Evolutionary conservation across 2,113 vertebrate species (phyloP).

Genomic region (Spermophilus dauricus): DNA sequence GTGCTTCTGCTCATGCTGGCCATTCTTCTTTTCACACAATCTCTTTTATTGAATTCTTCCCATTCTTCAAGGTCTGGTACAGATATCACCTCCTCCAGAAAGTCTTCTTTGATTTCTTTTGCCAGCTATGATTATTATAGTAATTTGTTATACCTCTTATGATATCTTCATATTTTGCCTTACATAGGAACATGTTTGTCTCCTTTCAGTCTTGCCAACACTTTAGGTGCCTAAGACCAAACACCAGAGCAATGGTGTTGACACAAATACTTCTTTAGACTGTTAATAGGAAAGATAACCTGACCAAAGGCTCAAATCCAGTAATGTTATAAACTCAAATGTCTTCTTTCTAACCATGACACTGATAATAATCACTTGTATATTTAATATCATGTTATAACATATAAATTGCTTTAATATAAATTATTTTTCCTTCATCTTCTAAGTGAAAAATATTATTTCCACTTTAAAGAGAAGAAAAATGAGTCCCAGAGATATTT

Average conservation of each 20-base stretch:
- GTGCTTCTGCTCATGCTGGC: neutral
- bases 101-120: slow-evolving; percentile 13
- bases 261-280: neutral
- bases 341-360: neutral
- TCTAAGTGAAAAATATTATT: slow-evolving; percentile 6
- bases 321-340: neutral
- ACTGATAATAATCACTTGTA: slow-evolving; percentile 11
- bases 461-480: slow-evolving; percentile 56
- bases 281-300: slow-evolving; percentile 23
- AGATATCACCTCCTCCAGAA: neutral
- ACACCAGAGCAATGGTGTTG: neutral
- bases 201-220: neutral
- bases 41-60: slow-evolving; percentile 8
- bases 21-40: neutral
- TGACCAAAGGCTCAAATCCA: neutral
- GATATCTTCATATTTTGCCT: slow-evolving; percentile 18
- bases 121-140: neutral
- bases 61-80: neutral
- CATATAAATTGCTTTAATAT: slow-evolving; percentile 38
- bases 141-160: neutral
- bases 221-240: slow-evolving; percentile 38
- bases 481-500: neutral
- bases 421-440: slow-evolving; percentile 49
- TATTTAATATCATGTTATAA: slow-evolving; percentile 12
- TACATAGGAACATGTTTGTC: neutral